phyloP scores from a whole-genome alignment of 1,140 invertebrate species.

The Pygmarrhopalites habei region DNA sequence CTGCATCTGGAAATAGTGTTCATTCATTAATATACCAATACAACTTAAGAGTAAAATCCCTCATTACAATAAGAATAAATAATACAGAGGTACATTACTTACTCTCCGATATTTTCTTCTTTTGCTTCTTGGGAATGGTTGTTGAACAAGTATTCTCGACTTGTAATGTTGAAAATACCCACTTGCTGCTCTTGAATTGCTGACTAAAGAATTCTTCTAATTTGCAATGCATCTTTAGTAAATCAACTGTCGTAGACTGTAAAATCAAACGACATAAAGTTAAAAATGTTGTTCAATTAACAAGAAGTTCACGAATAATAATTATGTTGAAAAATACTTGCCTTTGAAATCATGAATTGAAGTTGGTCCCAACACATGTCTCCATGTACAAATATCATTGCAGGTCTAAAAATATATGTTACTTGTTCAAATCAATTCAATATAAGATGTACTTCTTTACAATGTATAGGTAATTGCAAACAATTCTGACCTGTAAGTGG shows the following conservation, averaged over 20 bases:
- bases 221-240: slow-evolving; percentile 93
- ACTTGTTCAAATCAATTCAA: too few relatives aligned
- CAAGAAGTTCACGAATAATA: too few relatives aligned
- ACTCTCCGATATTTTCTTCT: slow-evolving; percentile 20
- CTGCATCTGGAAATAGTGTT: neutral
- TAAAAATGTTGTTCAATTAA: too few relatives aligned
- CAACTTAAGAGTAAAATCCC: neutral
- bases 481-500: slow-evolving; percentile 34
- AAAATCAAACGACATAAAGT: too few relatives aligned
- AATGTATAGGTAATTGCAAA: too few relatives aligned
- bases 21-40: neutral
- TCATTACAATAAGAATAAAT: too few relatives aligned
- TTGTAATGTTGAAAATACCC: slow-evolving; percentile 71
- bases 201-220: slow-evolving; percentile 94
- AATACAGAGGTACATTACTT: neutral
- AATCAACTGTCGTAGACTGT: slow-evolving; percentile 91
- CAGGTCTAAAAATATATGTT: slow-evolving; percentile 54
- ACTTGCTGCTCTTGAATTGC: slow-evolving; percentile 86
- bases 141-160: slow-evolving; percentile 36
- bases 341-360: slow-evolving; percentile 91
- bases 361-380: slow-evolving; percentile 89
- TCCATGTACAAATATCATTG: slow-evolving; percentile 86
- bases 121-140: slow-evolving; percentile 12
- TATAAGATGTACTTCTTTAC: too few relatives aligned
- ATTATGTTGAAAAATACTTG: too few relatives aligned